Evolutionary conservation across 1,140 invertebrate species (phyloP), one percentile per base, ranked within the genome.

Genomic region (Vollenhovia emeryi): DNA sequence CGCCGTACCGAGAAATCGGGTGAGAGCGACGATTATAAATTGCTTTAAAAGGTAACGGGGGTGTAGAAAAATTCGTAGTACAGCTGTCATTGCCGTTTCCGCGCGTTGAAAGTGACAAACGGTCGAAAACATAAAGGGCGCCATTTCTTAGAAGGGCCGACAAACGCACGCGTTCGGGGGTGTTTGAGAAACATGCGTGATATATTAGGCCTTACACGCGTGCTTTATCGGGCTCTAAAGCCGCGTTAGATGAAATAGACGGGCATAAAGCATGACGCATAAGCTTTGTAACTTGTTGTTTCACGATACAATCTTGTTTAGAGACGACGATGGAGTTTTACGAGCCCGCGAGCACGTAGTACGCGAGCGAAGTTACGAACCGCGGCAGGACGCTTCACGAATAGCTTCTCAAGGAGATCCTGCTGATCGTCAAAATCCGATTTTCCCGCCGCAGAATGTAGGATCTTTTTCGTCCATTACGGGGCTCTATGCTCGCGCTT

Each of bases 141-240:
- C 50, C 11, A 11, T 30, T 80, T 71, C 64, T 33, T 36, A 71
- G 50, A 80, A 80, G 64, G 48, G 24, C 62, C 64, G 78, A 80
- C 78, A 80, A 71, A 57, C 50, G 36, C 60, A 13, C 66, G 50
- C 50, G 50, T 43, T 79, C 40, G 45, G 36, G n/a, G 24, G 33
- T 50, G 43, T 80, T 71, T 57, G 78, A 71, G 36, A 80, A 71
- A 36, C 78, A 45, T 18, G 78, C 78, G 50, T 80, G 64, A 71
- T 80, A 80, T 80, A 71, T 80, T 69, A 64, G 40, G 64, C 50
- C 43, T 80, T 71, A 80, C 68, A 68, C 8, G 78, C 33, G 78
- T 18, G 64, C 64, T 80, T 69, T 80, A 80, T 80, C 78, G 64
- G 48, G 15, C 1, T 24, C 33, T 69, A 80, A 71, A 80, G 40